Percentiles rank a stretch among this genome's conserved stretches.
These are phyloP conservation scores for Lucilia cuprina DNA, from an alignment of 1,140 invertebrate species.

Conservation along the genomic window DNA sequence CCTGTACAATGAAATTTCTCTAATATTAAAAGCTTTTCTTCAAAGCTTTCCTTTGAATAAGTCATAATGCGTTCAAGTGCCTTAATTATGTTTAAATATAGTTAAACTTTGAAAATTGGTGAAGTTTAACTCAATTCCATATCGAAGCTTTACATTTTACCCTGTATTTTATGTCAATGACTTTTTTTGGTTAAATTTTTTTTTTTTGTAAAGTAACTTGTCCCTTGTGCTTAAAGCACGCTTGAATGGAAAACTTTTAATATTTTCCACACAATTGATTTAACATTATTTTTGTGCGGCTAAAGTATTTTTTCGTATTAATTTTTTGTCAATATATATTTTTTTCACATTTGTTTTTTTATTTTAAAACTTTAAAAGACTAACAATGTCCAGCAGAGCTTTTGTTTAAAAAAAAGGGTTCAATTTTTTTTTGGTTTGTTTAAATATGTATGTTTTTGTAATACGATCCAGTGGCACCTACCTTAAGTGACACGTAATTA, in stretches of 20 bases:
- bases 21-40: no score
- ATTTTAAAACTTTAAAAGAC: neutral
- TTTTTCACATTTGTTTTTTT: neutral
- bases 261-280: slow-evolving; percentile 61
- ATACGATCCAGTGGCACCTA: slow-evolving; percentile 60
- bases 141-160: neutral
- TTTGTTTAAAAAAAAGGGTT: slow-evolving; percentile 44
- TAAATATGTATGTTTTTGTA: slow-evolving; percentile 41
- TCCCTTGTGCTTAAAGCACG: slow-evolving; percentile 9
- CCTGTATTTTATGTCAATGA: neutral
- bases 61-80: no score
- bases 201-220: neutral
- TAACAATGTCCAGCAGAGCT: neutral
- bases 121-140: no score
- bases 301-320: neutral
- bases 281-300: slow-evolving; percentile 39
- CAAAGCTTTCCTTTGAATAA: no score
- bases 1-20: no score
- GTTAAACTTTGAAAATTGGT: no score
- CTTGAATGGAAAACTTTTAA: slow-evolving; percentile 37
- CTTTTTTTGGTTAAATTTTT: neutral
- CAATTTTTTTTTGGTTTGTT: neutral
- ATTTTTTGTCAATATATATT: neutral
- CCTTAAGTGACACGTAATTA: slow-evolving; percentile 61
- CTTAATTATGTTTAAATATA: no score